These are phyloP conservation scores for Phragmatobia fuliginosa DNA, from an alignment of 2,888 invertebrate genomes.

Conservation along the genomic window DNA sequence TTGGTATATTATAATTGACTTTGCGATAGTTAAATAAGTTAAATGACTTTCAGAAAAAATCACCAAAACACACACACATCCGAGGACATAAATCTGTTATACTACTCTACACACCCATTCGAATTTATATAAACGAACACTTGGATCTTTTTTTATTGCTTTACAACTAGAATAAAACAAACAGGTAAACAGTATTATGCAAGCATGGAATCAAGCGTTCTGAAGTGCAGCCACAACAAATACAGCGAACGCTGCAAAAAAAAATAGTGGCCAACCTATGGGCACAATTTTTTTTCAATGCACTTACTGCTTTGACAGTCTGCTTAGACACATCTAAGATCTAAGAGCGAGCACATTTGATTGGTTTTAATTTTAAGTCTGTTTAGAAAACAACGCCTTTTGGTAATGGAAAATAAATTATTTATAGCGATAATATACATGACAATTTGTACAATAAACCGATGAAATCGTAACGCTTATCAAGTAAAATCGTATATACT, in stretches of 20 bases:
- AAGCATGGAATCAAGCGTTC: too few species aligned
- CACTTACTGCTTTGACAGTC: background rate
- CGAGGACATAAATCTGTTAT: too few species aligned
- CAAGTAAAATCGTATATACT: conserved; percentile 4
- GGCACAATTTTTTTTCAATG: background rate
- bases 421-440: conserved; percentile 4
- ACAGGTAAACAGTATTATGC: too few species aligned
- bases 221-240: background rate
- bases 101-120: too few species aligned
- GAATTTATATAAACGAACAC: too few species aligned
- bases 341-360: background rate
- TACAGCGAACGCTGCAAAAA: background rate
- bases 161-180: too few species aligned
- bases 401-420: background rate
- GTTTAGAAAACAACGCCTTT: background rate
- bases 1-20: too few species aligned
- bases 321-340: background rate
- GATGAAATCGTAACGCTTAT: conserved; percentile 18
- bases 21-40: too few species aligned
- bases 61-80: too few species aligned
- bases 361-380: background rate
- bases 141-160: too few species aligned
- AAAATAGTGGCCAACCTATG: background rate
- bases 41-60: too few species aligned
- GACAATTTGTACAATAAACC: conserved; percentile 1